Conservation (phyloP, 2,888 invertebrate genomes). For the Amaurobius ferox region DNA sequence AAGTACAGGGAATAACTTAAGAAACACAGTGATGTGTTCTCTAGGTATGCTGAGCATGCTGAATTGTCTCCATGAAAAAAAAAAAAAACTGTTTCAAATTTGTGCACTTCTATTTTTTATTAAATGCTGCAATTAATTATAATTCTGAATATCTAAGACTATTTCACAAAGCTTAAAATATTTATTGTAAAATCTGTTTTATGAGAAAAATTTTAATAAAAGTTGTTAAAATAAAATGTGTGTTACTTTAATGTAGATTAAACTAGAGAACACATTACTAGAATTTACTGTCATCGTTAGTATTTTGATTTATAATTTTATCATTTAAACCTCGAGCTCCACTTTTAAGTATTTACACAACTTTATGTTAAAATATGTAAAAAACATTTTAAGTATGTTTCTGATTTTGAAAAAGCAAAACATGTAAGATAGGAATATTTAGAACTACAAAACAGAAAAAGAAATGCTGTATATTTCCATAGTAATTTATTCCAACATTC, state of each 20-base stretch:
- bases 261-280: constrained; percentile 69
- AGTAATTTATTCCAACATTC: too few species aligned
- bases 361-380: too few species aligned
- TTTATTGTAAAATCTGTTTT: constrained; percentile 61
- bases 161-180: constrained; percentile 25
- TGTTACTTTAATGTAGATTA: constrained; percentile 45
- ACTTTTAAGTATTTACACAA: too few species aligned
- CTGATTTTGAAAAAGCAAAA: too few species aligned
- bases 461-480: too few species aligned
- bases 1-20: constrained; percentile 33
- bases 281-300: too few species aligned
- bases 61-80: constrained; percentile 33
- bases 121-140: constrained; percentile 10
- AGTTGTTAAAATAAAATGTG: constrained; percentile 46
- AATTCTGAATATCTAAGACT: not conserved
- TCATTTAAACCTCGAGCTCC: too few species aligned
- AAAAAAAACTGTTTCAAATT: constrained; percentile 37
- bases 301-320: too few species aligned
- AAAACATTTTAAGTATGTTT: too few species aligned
- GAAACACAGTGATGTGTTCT: constrained; percentile 59
- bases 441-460: too few species aligned
- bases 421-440: too few species aligned
- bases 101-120: constrained; percentile 32
- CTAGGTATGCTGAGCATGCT: constrained; percentile 50
- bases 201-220: constrained; percentile 46